Evolutionary conservation across 1,140 invertebrate species (phyloP).

Genomic region (Doryteuthis pealeii): DNA sequence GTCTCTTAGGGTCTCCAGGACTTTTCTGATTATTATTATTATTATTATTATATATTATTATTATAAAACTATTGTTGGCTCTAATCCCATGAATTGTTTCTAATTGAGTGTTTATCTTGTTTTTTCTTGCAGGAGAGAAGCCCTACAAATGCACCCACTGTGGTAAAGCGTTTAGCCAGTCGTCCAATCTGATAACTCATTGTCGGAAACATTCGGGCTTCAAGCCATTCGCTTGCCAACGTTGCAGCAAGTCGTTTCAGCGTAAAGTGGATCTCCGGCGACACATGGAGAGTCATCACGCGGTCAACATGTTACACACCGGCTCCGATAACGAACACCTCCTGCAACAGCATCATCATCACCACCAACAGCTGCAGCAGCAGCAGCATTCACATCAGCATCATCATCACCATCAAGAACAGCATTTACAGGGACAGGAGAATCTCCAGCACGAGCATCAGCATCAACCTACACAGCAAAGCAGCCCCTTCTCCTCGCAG

Average conservation of each 20-base stretch:
- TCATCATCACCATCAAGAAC: not conserved
- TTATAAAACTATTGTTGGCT: too few relatives aligned
- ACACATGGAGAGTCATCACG: slow-evolving; percentile 90
- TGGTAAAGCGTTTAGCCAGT: slow-evolving; percentile 98
- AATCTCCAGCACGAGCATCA: not conserved
- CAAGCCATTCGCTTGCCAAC: slow-evolving; percentile 93
- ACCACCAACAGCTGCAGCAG: too few relatives aligned
- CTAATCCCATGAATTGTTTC: too few relatives aligned
- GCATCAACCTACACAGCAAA: too few relatives aligned
- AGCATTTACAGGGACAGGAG: not conserved
- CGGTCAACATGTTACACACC: slow-evolving; percentile 39
- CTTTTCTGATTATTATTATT: too few relatives aligned
- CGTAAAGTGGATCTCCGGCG: slow-evolving; percentile 79
- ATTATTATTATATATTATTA: too few relatives aligned
- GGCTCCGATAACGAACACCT: slow-evolving; percentile 14
- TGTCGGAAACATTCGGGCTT: slow-evolving; percentile 95
- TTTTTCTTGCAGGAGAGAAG: slow-evolving; percentile 82
- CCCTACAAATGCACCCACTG: slow-evolving; percentile 98
- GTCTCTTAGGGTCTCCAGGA: too few relatives aligned
- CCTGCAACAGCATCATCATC: not conserved
- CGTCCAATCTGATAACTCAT: slow-evolving; percentile 98
- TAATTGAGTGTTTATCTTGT: not conserved
- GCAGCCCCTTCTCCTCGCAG: too few relatives aligned
- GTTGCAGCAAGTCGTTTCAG: slow-evolving; percentile 91
- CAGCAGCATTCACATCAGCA: too few relatives aligned